A percentile compares a stretch with the other conserved stretches of the same genome.
Evolutionary conservation across 2,113 vertebrate species (phyloP).

Genomic region (human (Homo sapiens)): DNA sequence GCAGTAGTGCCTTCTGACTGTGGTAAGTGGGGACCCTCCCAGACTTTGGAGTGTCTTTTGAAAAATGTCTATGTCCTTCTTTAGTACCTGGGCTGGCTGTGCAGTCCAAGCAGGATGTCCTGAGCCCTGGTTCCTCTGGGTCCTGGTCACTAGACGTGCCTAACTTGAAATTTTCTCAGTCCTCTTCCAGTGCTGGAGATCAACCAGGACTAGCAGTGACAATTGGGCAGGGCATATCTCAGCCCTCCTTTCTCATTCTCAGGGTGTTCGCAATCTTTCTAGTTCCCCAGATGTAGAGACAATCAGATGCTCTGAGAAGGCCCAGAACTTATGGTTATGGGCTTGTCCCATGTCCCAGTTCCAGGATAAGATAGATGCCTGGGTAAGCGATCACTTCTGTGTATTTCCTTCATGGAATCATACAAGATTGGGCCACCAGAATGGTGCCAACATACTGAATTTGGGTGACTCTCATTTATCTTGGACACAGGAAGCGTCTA

Average conservation of each 20-base stretch:
- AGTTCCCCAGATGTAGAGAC: not conserved
- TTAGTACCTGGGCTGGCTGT: not conserved
- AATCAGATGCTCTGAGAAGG: not conserved
- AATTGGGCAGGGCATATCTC: not conserved
- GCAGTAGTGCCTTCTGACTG: not conserved
- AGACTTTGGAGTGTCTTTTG: not conserved
- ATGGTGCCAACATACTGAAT: not conserved
- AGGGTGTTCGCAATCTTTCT: not conserved
- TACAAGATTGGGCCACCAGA: not conserved
- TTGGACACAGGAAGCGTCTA: not conserved
- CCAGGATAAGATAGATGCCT: not conserved
- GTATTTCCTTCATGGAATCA: constrained; percentile 8
- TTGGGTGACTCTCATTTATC: not conserved
- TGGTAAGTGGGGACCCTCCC: not conserved
- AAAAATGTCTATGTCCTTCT: not conserved
- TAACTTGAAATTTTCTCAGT: not conserved
- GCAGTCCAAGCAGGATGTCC: not conserved
- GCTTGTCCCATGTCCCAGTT: not conserved
- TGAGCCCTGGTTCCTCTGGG: not conserved
- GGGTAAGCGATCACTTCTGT: not conserved
- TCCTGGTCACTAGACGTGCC: not conserved
- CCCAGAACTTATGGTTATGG: not conserved
- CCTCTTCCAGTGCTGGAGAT: not conserved
- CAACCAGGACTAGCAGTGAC: not conserved
- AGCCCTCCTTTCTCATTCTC: not conserved